Conservation (phyloP, 2,113 vertebrate species). For the Psittacara wagleri region DNA sequence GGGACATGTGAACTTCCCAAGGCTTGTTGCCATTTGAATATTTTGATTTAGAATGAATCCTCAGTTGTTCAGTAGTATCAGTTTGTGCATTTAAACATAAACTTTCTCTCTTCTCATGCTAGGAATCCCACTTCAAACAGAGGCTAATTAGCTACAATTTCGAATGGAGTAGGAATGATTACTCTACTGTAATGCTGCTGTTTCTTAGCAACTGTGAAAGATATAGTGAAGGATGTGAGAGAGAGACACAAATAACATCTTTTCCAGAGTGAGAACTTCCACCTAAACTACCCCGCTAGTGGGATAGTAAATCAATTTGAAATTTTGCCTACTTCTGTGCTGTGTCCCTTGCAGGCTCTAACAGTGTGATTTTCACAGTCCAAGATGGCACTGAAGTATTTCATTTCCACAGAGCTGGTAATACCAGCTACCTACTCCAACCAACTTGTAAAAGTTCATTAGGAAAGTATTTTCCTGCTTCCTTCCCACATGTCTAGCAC, state of each 20-base stretch:
- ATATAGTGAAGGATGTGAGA: not conserved
- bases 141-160: slow-evolving; percentile 34
- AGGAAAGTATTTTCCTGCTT: slow-evolving; percentile 7
- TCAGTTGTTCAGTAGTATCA: not conserved
- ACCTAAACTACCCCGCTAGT: not conserved
- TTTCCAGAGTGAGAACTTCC: slow-evolving; percentile 17
- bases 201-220: slow-evolving; percentile 55
- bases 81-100: not conserved
- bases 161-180: slow-evolving; percentile 21
- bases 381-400: not conserved
- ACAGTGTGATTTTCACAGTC: not conserved
- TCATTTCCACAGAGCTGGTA: not conserved
- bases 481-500: not conserved
- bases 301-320: not conserved
- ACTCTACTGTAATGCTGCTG: slow-evolving; percentile 29
- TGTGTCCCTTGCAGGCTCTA: not conserved
- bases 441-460: not conserved
- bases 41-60: not conserved
- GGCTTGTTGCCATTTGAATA: not conserved
- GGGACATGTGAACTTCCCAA: not conserved
- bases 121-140: slow-evolving; percentile 29
- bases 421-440: not conserved
- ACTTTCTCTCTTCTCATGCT: not conserved
- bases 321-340: not conserved
- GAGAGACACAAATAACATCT: slow-evolving; percentile 20